Percentiles rank a stretch among this genome's conserved stretches.
Evolutionary conservation across 1,140 invertebrate species (phyloP).

Genomic region (Apolygus lucorum): DNA sequence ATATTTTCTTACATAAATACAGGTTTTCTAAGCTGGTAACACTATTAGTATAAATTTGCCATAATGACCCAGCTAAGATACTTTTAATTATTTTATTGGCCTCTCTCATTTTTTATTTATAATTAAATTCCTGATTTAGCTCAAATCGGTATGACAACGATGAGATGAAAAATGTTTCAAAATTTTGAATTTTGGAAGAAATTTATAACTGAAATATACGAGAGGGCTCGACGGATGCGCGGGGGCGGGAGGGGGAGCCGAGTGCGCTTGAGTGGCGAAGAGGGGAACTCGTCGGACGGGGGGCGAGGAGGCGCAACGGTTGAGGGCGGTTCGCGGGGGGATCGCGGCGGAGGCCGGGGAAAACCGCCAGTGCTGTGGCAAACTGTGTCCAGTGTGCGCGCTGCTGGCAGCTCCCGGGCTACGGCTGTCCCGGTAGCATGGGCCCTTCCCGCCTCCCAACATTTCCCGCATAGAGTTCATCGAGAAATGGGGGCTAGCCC

Average conservation of each 20-base stretch:
- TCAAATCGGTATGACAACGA: too few relatives aligned
- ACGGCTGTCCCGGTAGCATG: conserved; percentile 19
- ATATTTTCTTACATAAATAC: too few relatives aligned
- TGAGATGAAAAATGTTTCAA: too few relatives aligned
- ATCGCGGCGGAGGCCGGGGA: neutral
- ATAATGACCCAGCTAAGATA: too few relatives aligned
- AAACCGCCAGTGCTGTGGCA: conserved; percentile 19
- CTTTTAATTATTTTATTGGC: too few relatives aligned
- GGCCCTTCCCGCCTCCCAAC: conserved; percentile 53
- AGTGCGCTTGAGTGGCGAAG: conserved; percentile 14
- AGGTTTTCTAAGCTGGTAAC: too few relatives aligned
- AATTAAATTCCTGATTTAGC: too few relatives aligned
- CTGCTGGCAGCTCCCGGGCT: conserved; percentile 20
- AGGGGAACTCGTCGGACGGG: neutral
- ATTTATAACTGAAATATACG: too few relatives aligned
- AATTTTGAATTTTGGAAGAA: too few relatives aligned
- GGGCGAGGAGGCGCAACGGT: neutral
- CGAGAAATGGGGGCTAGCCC: conserved; percentile 91
- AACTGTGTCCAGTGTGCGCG: conserved; percentile 13
- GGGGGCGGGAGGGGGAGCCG: neutral
- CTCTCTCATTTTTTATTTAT: too few relatives aligned
- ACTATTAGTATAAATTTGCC: too few relatives aligned
- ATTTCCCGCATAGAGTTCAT: conserved; percentile 92
- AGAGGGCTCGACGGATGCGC: neutral
- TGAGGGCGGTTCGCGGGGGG: conserved; percentile 16